A percentile compares a stretch with the other conserved stretches of the same genome.
These are phyloP conservation scores for Grapholita molesta DNA, from an alignment of 1,140 invertebrate species.

Conservation along the genomic window DNA sequence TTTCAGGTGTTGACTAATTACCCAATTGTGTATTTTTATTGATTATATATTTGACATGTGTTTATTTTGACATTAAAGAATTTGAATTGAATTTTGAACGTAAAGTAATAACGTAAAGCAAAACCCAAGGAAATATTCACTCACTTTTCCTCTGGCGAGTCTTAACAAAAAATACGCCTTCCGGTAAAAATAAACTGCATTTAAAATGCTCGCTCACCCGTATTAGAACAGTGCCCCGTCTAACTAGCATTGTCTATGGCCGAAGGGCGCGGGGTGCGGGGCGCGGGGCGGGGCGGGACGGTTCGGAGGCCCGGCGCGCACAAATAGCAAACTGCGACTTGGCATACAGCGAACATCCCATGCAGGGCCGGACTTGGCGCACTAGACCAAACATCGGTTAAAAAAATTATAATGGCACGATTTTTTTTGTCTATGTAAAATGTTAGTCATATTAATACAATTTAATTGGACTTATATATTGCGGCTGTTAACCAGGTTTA, in stretches of 20 bases:
- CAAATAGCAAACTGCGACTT: slow-evolving; percentile 70
- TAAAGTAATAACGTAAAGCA: no score
- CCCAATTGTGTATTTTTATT: no score
- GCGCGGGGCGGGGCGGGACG: slow-evolving; percentile 33
- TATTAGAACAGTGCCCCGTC: background rate
- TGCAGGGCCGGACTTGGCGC: slow-evolving; percentile 44
- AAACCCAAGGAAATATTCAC: background rate
- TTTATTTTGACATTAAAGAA: no score
- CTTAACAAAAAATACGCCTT: background rate
- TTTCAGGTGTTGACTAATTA: no score
- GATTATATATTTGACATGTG: no score
- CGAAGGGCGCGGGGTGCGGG: slow-evolving; percentile 19
- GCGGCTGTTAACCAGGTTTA: no score
- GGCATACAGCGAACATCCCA: slow-evolving; percentile 57
- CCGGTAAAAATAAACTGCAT: background rate
- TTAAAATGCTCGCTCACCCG: slow-evolving; percentile 10
- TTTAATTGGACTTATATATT: no score
- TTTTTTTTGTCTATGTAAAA: background rate
- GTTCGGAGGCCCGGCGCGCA: slow-evolving; percentile 59
- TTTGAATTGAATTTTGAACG: no score
- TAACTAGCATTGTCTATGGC: slow-evolving; percentile 37
- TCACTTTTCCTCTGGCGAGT: background rate
- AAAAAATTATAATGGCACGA: background rate
- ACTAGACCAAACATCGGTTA: slow-evolving; percentile 1
- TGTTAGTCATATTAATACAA: no score